phyloP scores from a whole-genome alignment of 2,113 vertebrate species.

The Clarias magur region DNA sequence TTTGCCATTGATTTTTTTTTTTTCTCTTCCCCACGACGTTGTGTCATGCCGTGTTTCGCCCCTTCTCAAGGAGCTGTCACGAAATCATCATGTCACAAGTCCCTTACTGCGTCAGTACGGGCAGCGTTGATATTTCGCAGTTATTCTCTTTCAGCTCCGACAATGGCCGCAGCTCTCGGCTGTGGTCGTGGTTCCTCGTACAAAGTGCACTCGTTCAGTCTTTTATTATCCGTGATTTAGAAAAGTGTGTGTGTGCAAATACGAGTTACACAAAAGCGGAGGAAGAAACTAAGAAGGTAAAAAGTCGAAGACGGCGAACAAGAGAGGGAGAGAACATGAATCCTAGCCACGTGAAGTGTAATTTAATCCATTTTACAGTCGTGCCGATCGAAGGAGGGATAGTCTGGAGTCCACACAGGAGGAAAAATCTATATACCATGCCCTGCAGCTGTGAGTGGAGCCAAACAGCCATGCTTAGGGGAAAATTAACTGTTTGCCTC shows the following conservation, averaged over 20 bases:
- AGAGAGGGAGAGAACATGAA: conserved; percentile 56
- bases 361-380: conserved; percentile 80
- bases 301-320: conserved; percentile 44
- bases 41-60: neutral
- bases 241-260: neutral
- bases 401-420: conserved; percentile 74
- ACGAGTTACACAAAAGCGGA: conserved; percentile 47
- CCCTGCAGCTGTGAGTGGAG: conserved; percentile 71
- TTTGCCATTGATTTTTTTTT: neutral
- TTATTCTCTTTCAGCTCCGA: neutral
- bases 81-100: neutral
- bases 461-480: conserved; percentile 77
- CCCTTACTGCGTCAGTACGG: neutral
- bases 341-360: conserved; percentile 75
- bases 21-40: no score
- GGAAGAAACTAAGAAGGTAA: neutral
- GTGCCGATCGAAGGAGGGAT: conserved; percentile 74
- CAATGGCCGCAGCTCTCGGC: neutral
- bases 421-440: conserved; percentile 79
- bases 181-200: neutral
- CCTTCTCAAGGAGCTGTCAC: neutral
- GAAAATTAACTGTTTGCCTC: conserved; percentile 80
- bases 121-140: neutral
- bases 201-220: neutral
- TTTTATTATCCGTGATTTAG: neutral